Conservation (phyloP, 1,140 invertebrate species). For the Procambarus virginalis region DNA sequence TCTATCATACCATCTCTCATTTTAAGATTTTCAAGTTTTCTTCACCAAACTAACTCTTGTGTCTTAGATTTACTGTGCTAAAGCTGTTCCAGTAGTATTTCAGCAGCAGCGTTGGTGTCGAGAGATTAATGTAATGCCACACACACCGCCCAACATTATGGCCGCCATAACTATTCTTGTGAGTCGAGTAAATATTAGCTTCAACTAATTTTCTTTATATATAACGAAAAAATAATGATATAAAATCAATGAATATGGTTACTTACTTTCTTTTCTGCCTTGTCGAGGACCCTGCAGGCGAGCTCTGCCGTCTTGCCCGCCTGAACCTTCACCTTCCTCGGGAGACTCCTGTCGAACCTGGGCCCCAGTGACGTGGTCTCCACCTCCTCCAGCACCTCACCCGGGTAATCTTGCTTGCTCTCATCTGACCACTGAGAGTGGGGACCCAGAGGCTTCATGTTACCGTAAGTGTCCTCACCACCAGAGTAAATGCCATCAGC, state of each 20-base stretch:
- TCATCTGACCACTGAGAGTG: neutral
- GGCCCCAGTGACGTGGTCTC: slow-evolving; percentile 15
- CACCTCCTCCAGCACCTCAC: neutral
- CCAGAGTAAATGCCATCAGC: neutral
- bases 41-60: too few species aligned
- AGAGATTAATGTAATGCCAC: too few species aligned
- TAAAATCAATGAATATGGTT: neutral
- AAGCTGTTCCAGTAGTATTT: too few species aligned
- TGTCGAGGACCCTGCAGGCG: slow-evolving; percentile 39
- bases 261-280: slow-evolving; percentile 41
- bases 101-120: too few species aligned
- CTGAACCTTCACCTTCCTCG: slow-evolving; percentile 51
- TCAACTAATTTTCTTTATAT: too few species aligned
- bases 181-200: too few species aligned
- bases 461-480: neutral
- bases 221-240: too few species aligned
- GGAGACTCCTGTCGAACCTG: slow-evolving; percentile 44
- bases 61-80: too few species aligned
- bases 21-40: too few species aligned
- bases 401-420: neutral
- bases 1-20: too few species aligned
- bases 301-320: slow-evolving; percentile 47
- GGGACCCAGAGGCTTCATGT: neutral
- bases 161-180: too few species aligned
- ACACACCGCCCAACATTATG: too few species aligned